A percentile compares a stretch with the other conserved stretches of the same genome.
Conservation (phyloP, 2,113 vertebrate genomes). For the Pluvialis apricaria region DNA sequence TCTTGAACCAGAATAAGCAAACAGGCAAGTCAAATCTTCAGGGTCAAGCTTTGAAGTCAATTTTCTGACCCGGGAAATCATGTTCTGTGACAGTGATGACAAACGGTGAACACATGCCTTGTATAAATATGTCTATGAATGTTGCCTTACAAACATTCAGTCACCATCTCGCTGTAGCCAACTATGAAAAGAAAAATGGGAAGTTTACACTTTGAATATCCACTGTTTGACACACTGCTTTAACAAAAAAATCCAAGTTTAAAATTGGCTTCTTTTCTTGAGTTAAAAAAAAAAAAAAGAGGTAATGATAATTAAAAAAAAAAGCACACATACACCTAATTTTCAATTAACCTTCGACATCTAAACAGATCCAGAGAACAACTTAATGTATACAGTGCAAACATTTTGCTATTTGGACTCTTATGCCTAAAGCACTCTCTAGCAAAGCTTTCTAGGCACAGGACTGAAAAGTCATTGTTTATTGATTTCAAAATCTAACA, state of each 20-base stretch:
- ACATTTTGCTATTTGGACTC: not conserved
- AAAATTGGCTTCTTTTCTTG: not conserved
- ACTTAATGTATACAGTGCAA: not conserved
- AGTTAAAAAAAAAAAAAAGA: not conserved
- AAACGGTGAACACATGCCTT: slow-evolving; percentile 52
- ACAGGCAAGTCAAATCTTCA: slow-evolving; percentile 64
- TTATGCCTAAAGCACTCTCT: slow-evolving; percentile 30
- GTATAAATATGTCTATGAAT: slow-evolving; percentile 49
- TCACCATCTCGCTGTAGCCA: not conserved
- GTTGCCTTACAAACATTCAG: slow-evolving; percentile 43
- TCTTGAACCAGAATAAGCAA: slow-evolving; percentile 78
- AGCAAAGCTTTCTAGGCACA: slow-evolving; percentile 20
- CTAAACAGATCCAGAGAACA: slow-evolving; percentile 4
- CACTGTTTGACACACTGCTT: not conserved
- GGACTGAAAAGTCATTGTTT: slow-evolving; percentile 46
- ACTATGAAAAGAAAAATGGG: not conserved
- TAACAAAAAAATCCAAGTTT: not conserved
- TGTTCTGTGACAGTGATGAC: slow-evolving; percentile 68
- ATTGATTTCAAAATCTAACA: slow-evolving; percentile 58
- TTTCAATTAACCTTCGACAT: not conserved
- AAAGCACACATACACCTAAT: not conserved
- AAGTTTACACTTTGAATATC: not conserved
- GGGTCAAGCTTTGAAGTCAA: slow-evolving; percentile 75
- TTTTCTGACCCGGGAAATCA: slow-evolving; percentile 71
- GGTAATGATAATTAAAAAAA: not conserved